Percentiles rank a stretch among this genome's conserved stretches.
phyloP scores from a whole-genome alignment of 2,888 invertebrate species.

The Scaptomyza cyrtandrae region DNA sequence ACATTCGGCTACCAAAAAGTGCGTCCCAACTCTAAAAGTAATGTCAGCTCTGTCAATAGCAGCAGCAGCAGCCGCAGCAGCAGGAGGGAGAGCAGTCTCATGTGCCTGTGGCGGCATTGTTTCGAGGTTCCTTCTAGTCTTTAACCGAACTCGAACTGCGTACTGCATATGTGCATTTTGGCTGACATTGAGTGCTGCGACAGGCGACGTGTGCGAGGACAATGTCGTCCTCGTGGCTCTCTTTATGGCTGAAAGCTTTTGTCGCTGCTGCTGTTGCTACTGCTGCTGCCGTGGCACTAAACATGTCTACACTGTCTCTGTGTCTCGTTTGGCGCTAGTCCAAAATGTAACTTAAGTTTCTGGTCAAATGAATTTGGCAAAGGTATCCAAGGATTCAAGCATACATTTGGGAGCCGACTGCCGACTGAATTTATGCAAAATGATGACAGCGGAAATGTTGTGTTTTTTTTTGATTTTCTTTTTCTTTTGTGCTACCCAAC shows the following conservation, averaged over 20 bases:
- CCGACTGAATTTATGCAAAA: conserved; percentile 68
- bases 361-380: conserved; percentile 84
- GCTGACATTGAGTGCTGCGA: conserved; percentile 77
- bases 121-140: conserved; percentile 25
- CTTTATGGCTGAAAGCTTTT: conserved; percentile 83
- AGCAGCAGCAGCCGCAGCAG: conserved; percentile 26
- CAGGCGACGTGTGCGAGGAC: conserved; percentile 70
- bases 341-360: conserved; percentile 84
- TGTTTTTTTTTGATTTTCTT: conserved; percentile 32
- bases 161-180: conserved; percentile 66
- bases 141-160: conserved; percentile 13
- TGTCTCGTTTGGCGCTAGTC: conserved; percentile 67
- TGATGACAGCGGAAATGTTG: conserved; percentile 60
- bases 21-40: conserved; percentile 66
- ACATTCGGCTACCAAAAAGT: conserved; percentile 42
- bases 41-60: conserved; percentile 64
- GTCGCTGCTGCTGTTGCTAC: conserved; percentile 64
- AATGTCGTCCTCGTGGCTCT: conserved; percentile 49
- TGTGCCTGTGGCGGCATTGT: conserved; percentile 65
- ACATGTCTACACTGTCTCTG: conserved; percentile 69
- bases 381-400: conserved; percentile 68
- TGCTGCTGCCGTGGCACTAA: conserved; percentile 67
- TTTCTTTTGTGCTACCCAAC: conserved; percentile 1
- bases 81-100: neutral
- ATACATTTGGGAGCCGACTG: conserved; percentile 50